Evolutionary conservation across 1,140 invertebrate genomes (phyloP).

Genomic region (Leucophenga varia): DNA sequence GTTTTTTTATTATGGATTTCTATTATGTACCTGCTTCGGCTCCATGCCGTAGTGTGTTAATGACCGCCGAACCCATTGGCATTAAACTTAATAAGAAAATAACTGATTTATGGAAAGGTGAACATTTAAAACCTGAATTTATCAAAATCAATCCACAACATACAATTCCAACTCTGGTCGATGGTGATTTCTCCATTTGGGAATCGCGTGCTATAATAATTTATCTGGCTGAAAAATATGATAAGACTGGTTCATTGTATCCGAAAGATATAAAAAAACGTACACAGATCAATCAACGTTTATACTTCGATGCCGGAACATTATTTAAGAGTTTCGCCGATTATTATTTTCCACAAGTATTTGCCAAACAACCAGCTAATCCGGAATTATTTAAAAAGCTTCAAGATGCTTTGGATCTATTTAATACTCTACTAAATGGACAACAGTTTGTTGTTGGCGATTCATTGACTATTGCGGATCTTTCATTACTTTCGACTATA

Average conservation of each 20-base stretch:
- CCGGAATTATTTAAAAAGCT: slow-evolving; percentile 65
- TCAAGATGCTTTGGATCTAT: slow-evolving; percentile 62
- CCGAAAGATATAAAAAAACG: slow-evolving; percentile 66
- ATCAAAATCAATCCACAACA: slow-evolving; percentile 62
- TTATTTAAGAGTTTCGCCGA: slow-evolving; percentile 64
- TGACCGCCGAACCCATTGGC: slow-evolving; percentile 68
- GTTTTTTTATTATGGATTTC: slow-evolving; percentile 54
- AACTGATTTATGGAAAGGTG: slow-evolving; percentile 63
- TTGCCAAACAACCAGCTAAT: slow-evolving; percentile 61
- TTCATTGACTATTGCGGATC: slow-evolving; percentile 73
- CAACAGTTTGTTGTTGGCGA: slow-evolving; percentile 66
- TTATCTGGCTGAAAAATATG: slow-evolving; percentile 69
- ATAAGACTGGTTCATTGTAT: slow-evolving; percentile 66
- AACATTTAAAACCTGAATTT: slow-evolving; percentile 70
- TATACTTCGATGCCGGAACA: slow-evolving; percentile 71
- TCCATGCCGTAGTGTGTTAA: slow-evolving; percentile 68
- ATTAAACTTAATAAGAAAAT: slow-evolving; percentile 70
- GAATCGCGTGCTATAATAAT: slow-evolving; percentile 72
- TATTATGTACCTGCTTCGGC: slow-evolving; percentile 69
- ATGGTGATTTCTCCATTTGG: slow-evolving; percentile 64
- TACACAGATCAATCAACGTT: slow-evolving; percentile 69
- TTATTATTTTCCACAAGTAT: slow-evolving; percentile 70
- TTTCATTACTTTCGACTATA: slow-evolving; percentile 62
- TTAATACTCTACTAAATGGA: slow-evolving; percentile 67
- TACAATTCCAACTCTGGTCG: slow-evolving; percentile 66